Percentiles rank a stretch among this genome's conserved stretches.
phyloP scores from a whole-genome alignment of 2,888 invertebrate species.

The Heliconius cydno region DNA sequence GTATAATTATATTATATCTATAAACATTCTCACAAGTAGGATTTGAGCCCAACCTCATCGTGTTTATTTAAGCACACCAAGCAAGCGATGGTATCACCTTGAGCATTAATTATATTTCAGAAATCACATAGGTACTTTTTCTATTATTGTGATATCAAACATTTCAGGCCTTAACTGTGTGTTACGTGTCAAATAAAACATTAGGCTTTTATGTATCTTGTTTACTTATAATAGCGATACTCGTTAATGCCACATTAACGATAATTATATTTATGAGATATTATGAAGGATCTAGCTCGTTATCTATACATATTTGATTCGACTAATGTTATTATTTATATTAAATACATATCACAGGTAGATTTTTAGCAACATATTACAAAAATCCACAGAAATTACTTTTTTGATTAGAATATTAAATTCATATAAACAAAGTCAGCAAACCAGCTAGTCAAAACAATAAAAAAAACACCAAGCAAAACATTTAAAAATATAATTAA shows the following conservation, averaged over 20 bases:
- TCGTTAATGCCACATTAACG: not conserved
- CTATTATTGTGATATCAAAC: not conserved
- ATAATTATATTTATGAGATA: slow-evolving; percentile 3
- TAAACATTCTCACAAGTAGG: too few relatives aligned
- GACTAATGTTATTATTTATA: not conserved
- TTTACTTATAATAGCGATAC: not conserved
- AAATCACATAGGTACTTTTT: not conserved
- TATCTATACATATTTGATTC: not conserved
- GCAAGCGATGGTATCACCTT: too few relatives aligned
- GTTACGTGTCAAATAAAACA: slow-evolving; percentile 6
- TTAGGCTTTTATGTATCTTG: slow-evolving; percentile 5
- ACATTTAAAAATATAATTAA: slow-evolving; percentile 11
- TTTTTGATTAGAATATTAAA: not conserved
- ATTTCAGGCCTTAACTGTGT: slow-evolving; percentile 12
- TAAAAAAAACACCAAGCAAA: not conserved
- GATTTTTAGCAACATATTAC: too few relatives aligned
- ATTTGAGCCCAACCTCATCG: too few relatives aligned
- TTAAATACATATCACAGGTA: not conserved
- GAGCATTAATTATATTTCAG: not conserved
- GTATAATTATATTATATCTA: too few relatives aligned
- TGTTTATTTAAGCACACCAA: too few relatives aligned
- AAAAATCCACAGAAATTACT: too few relatives aligned
- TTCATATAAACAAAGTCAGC: not conserved
- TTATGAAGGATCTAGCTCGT: not conserved
- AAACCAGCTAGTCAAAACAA: not conserved